Percentiles rank a stretch among this genome's conserved stretches.
Conservation (phyloP, 2,797 vertebrate species). For the Glossophaga mutica region DNA sequence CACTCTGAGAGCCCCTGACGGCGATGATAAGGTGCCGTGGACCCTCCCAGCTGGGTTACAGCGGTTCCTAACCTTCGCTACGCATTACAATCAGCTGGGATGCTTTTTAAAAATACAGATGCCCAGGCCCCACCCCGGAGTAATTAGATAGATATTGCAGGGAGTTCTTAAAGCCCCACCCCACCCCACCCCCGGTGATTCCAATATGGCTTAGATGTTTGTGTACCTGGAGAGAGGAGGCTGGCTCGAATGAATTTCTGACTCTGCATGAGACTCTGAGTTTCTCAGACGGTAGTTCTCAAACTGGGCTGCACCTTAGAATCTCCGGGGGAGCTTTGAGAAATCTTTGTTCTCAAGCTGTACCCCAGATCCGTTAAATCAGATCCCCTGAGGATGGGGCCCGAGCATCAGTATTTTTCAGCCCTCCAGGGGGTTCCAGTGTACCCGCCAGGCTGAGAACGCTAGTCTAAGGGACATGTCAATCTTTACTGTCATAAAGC, state of each 20-base stretch:
- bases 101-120: neutral
- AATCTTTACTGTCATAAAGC: neutral
- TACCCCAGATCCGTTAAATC: neutral
- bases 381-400: neutral
- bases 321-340: neutral
- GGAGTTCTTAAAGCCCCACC: neutral
- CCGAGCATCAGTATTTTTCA: neutral
- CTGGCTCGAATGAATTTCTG: neutral
- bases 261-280: neutral
- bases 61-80: neutral
- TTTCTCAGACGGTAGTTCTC: neutral
- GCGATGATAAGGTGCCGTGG: neutral
- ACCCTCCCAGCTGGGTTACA: neutral
- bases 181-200: too few relatives aligned
- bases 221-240: neutral
- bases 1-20: neutral
- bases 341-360: neutral
- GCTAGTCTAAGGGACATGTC: fast-evolving
- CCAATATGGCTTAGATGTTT: neutral
- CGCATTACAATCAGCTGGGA: neutral
- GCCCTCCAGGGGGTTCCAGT: neutral
- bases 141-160: neutral
- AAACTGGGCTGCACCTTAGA: neutral
- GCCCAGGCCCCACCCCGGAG: neutral
- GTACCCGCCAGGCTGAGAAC: neutral